These are phyloP conservation scores for Darevskia mixta DNA, from an alignment of 2,797 vertebrate species.

Conservation along the genomic window DNA sequence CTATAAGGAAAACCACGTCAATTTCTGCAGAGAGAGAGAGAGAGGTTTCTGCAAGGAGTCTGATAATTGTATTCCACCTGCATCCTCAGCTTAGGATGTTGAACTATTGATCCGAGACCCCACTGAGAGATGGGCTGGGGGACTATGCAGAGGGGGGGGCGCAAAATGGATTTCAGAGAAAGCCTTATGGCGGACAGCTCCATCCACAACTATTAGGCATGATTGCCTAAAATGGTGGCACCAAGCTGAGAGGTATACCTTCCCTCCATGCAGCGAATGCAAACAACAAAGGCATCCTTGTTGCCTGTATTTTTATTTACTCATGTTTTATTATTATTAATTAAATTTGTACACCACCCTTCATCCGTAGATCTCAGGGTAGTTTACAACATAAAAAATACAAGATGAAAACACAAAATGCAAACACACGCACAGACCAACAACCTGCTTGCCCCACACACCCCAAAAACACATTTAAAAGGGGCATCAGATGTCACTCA, in stretches of 20 bases:
- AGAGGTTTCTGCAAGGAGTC: not conserved
- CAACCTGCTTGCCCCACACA: too few relatives aligned
- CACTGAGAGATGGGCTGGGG: not conserved
- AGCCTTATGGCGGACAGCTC: not conserved
- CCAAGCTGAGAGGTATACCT: not conserved
- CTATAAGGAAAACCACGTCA: not conserved
- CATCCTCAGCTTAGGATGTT: not conserved
- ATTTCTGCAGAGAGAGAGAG: not conserved
- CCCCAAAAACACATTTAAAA: too few relatives aligned
- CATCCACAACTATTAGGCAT: not conserved
- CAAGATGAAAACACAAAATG: too few relatives aligned
- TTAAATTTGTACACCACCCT: too few relatives aligned
- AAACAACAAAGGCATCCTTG: too few relatives aligned
- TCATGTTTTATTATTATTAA: too few relatives aligned
- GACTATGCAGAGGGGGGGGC: not conserved
- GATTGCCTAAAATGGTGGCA: too few relatives aligned
- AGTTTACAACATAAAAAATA: too few relatives aligned
- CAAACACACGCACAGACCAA: too few relatives aligned
- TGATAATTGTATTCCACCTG: not conserved
- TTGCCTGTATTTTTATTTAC: too few relatives aligned
- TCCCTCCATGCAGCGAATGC: not conserved
- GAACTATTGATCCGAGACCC: slow-evolving; percentile 29
- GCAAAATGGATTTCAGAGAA: not conserved
- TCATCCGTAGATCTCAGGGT: too few relatives aligned
- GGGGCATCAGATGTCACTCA: too few relatives aligned